Percentiles rank a stretch among this genome's conserved stretches.
phyloP scores from a whole-genome alignment of 2,797 vertebrate genomes.

The Columba guinea region DNA sequence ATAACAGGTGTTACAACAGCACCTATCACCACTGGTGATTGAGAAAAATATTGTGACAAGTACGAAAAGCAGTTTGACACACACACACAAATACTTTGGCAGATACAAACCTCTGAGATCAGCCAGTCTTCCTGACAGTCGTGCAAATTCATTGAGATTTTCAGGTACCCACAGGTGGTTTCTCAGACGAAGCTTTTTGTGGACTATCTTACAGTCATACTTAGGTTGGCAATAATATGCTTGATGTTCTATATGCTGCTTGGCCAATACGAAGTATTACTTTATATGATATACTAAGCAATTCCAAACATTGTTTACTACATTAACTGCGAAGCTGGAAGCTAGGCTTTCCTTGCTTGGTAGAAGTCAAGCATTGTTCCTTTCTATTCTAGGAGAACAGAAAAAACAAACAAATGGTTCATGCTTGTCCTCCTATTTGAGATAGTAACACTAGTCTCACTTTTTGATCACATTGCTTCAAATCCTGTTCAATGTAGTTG shows the following conservation, averaged over 20 bases:
- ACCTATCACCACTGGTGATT: background rate
- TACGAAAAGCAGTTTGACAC: background rate
- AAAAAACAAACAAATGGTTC: background rate
- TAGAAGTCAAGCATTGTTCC: background rate
- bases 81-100: background rate
- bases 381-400: background rate
- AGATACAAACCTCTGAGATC: background rate
- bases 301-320: constrained; percentile 13
- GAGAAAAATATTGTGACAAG: background rate
- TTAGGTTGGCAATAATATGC: background rate
- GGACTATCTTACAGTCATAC: background rate
- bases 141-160: background rate
- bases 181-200: background rate
- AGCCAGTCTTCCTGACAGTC: background rate
- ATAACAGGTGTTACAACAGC: background rate
- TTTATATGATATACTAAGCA: constrained; percentile 12
- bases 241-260: constrained; percentile 1
- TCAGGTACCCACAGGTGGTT: background rate
- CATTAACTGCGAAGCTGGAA: background rate
- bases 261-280: background rate
- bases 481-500: background rate
- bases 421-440: background rate
- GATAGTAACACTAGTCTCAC: background rate
- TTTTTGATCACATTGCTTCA: background rate
- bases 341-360: background rate